Evolutionary conservation across 2,797 vertebrate species (phyloP), one percentile per base, ranked within the genome.

Genomic region (Centroberyx gerrardi): DNA sequence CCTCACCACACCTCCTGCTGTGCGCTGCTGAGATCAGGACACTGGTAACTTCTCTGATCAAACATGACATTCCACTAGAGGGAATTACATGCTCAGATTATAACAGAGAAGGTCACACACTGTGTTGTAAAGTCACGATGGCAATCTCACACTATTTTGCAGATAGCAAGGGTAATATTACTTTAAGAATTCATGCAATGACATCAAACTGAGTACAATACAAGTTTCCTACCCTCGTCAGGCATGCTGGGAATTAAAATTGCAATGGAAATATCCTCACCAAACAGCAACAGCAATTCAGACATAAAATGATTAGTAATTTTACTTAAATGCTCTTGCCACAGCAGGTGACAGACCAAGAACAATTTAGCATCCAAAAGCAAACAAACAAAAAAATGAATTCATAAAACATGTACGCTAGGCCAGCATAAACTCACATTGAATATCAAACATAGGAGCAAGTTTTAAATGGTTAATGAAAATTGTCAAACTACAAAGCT

Each of bases 21-120:
- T 81, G 95, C 86, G 54, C 81, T 81, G 90, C 88, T 91, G 84
- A 92, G 92, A 93, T 93, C 93, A 93, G 94, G 93, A 94, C 93
- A 94, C 91, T 89, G 85, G 93, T 93, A 94, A 91, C 90, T 94
- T 89, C 92, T 91, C 92, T 94, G 95, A 92, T 95, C 93, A 90
- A 93, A 96, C 95, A 95, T 93, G 95, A 95, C 95, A 94, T 92
- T 93, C 92, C 92, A 94, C 94, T 92, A 86, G 90, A 90, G 92
- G 90, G 92, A 94, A 94, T 91, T 93, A 95, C 93, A 93, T 80
- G 90, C 90, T 92, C 88, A 90, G 84, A 94, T 94, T 94, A 93
- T 89, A 94, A 92, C 91, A 90, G 92, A 94, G 92, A 94, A 95
- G 95, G 95, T 96, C 95, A 95, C 95, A 95, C 44, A 46, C 70